Evolutionary conservation across 92 coral and sea anemone genomes (phyloP).

Genomic region (Epizoanthus scotinus): DNA sequence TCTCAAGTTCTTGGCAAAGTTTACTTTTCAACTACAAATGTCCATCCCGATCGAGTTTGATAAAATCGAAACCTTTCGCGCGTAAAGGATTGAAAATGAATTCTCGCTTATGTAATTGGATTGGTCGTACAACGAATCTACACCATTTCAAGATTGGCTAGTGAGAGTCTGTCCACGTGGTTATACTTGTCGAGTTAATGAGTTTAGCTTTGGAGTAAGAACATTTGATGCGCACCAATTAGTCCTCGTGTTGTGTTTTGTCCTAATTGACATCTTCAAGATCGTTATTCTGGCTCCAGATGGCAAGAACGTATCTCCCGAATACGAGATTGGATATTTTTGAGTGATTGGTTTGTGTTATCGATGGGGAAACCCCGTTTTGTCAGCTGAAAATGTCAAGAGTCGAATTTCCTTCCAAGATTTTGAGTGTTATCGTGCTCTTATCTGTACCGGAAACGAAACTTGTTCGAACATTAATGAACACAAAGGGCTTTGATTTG

Average conservation of each 20-base stretch:
- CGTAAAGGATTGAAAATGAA: background rate
- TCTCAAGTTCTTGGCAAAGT: slow-evolving; percentile 41
- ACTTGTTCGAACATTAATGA: slow-evolving; percentile 91
- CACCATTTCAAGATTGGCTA: background rate
- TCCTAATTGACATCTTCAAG: background rate
- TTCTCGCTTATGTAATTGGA: background rate
- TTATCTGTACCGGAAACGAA: slow-evolving; percentile 91
- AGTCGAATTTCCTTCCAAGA: slow-evolving; percentile 50
- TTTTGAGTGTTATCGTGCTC: slow-evolving; percentile 63
- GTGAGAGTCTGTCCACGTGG: slow-evolving; percentile 17
- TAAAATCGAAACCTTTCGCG: background rate
- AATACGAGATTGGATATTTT: background rate
- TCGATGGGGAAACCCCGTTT: slow-evolving; percentile 28
- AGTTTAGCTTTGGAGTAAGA: background rate
- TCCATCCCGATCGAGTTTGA: slow-evolving; percentile 4
- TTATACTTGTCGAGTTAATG: background rate
- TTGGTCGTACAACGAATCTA: background rate
- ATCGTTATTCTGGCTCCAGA: background rate
- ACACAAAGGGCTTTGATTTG: slow-evolving; percentile 87
- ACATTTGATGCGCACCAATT: slow-evolving; percentile 25
- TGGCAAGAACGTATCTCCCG: background rate
- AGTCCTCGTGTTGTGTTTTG: background rate
- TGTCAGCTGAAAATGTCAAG: slow-evolving; percentile 38
- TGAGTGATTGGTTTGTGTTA: background rate
- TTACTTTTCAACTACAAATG: slow-evolving; percentile 22